Percentiles rank a stretch among this genome's conserved stretches.
phyloP scores from a whole-genome alignment of 37 sponge, comb jelly and placozoan genomes.

The Cladorhizidae sp. region DNA sequence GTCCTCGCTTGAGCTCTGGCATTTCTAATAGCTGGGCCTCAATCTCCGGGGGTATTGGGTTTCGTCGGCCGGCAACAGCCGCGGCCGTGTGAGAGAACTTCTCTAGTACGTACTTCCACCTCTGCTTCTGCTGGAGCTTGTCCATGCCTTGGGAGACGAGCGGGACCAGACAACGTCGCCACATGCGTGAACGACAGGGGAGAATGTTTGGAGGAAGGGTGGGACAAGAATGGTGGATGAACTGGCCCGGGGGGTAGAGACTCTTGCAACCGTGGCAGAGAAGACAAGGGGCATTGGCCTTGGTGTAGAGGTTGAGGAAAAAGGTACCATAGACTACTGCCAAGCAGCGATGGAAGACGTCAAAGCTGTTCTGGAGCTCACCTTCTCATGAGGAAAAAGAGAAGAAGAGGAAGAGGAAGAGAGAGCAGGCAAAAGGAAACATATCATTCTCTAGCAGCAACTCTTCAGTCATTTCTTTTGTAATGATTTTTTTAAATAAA shows the following conservation, averaged over 20 bases:
- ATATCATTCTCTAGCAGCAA: no score
- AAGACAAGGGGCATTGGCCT: constrained; percentile 78
- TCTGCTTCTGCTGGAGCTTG: constrained; percentile 76
- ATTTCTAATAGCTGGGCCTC: constrained; percentile 68
- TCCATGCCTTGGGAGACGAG: constrained; percentile 70
- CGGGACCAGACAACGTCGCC: constrained; percentile 75
- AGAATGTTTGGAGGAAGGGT: constrained; percentile 64
- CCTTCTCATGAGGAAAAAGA: not conserved
- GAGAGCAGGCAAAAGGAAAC: no score
- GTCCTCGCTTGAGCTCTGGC: constrained; percentile 75
- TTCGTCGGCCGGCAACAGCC: constrained; percentile 33
- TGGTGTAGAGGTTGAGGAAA: constrained; percentile 75
- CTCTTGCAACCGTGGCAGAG: constrained; percentile 75
- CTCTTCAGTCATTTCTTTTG: no score
- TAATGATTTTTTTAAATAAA: no score
- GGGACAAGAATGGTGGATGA: constrained; percentile 75
- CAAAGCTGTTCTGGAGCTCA: constrained; percentile 76
- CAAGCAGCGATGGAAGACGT: constrained; percentile 74
- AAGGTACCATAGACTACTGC: constrained; percentile 77
- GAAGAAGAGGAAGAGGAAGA: no score
- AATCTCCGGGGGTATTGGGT: constrained; percentile 43
- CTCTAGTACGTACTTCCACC: constrained; percentile 76
- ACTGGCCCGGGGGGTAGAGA: constrained; percentile 78
- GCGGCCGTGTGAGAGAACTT: constrained; percentile 71
- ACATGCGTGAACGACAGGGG: constrained; percentile 83